These are phyloP conservation scores for Rhyacichthys aspro DNA, from an alignment of 2,797 vertebrate species.

Conservation along the genomic window DNA sequence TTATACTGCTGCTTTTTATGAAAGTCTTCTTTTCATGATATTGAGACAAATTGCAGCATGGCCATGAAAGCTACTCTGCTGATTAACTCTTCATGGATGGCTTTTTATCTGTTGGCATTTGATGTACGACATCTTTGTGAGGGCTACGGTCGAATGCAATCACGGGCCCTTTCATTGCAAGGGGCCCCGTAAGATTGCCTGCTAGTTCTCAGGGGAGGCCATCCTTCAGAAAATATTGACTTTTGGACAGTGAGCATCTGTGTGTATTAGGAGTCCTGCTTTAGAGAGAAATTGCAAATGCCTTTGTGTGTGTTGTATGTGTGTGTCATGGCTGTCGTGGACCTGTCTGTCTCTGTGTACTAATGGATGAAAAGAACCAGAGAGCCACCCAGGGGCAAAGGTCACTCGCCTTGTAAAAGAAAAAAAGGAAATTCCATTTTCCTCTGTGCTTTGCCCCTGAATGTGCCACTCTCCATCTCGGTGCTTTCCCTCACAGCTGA, in stretches of 20 bases:
- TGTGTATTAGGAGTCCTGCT: constrained; percentile 52
- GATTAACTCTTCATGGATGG: constrained; percentile 81
- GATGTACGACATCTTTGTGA: constrained; percentile 84
- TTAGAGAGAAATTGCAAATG: constrained; percentile 63
- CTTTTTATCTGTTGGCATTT: constrained; percentile 84
- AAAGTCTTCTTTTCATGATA: constrained; percentile 72
- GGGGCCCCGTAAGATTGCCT: constrained; percentile 73
- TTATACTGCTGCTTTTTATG: constrained; percentile 66
- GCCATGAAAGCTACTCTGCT: constrained; percentile 79
- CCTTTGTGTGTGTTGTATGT: constrained; percentile 34
- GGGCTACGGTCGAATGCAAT: constrained; percentile 82
- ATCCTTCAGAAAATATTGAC: constrained; percentile 85
- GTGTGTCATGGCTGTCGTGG: constrained; percentile 43
- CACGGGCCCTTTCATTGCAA: constrained; percentile 79
- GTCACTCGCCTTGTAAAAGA: constrained; percentile 59
- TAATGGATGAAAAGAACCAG: constrained; percentile 63
- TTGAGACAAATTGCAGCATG: constrained; percentile 78
- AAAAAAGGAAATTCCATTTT: constrained; percentile 65
- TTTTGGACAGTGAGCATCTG: constrained; percentile 70
- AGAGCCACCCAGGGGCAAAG: constrained; percentile 54
- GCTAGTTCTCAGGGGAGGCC: constrained; percentile 72
- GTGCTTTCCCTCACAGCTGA: constrained; percentile 33
- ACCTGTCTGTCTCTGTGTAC: constrained; percentile 43
- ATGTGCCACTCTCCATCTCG: constrained; percentile 13
- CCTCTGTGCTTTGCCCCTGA: constrained; percentile 38